Evolutionary conservation across 2,888 invertebrate species (phyloP), one percentile per base, ranked within the genome.

Genomic region (Xestoiulus laeticollis): DNA sequence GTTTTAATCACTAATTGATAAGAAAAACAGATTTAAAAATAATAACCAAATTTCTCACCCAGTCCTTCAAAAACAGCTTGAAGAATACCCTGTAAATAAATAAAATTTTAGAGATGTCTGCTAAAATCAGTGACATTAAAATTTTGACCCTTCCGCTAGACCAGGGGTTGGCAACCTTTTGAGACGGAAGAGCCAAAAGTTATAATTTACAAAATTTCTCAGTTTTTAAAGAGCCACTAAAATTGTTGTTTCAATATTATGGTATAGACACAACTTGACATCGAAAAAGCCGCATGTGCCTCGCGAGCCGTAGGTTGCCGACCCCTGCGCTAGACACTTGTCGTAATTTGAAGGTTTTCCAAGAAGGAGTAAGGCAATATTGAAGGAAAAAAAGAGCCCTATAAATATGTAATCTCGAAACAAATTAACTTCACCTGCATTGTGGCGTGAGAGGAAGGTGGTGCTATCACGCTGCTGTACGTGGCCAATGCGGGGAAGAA

Each of bases 1-100:
- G 12, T 48, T 48, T 48, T 12, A 1, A 8, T 8, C 38, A 38
- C 38, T 38, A 38, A 8, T 38, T 0, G 38, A 38, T 8, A 38
- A 8, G 38, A 38, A 38, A 38, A 5, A 38, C 48, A 16, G 43
- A 48, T 16, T 26, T 26, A 68, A 68, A 68, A 48, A 48, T 12
- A 48, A 59, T 22, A 19, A 1, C n/a, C 3, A 19, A n/a, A n/a
- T n/a, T 19, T 59, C 88, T 48, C 87, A 88, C 88, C 88, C 16
- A 88, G 78, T 14, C 88, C 88, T 88, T 88, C 88, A 48, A 88
- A 88, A 4, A 87, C 38, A 14, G 86, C 88, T 86, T 88, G 88
- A 82, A 88, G 53, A 48, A 88, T 88, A 38, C 88, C 87, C 53
- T 88, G 87, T 8, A 84, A 38, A 68, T 26, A 68, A 68, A 10